phyloP scores from a whole-genome alignment of 2,888 invertebrate genomes.

The Tricholauxania praeusta region DNA sequence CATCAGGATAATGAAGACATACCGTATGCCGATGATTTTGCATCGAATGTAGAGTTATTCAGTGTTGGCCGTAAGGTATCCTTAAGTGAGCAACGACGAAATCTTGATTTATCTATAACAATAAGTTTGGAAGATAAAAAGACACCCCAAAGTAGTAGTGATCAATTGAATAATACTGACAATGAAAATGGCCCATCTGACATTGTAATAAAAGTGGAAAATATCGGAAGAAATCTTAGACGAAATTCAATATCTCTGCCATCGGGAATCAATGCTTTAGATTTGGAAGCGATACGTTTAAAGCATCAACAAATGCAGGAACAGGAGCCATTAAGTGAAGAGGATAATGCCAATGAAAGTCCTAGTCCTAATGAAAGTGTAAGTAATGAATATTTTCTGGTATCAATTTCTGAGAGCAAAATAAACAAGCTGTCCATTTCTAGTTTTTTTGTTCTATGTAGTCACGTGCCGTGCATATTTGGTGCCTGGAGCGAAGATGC shows the following conservation, averaged over 20 bases:
- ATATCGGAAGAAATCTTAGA: conserved; percentile 47
- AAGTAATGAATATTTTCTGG: conserved; percentile 45
- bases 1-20: conserved; percentile 37
- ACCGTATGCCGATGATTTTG: conserved; percentile 42
- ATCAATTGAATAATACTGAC: conserved; percentile 2
- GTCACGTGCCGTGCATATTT: no score
- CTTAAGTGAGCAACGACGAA: conserved; percentile 49
- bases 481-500: no score
- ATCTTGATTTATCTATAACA: conserved; percentile 52
- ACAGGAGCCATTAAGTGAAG: conserved; percentile 58
- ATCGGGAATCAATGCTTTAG: conserved; percentile 75
- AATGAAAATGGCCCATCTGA: conserved; percentile 31
- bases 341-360: conserved; percentile 47
- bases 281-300: conserved; percentile 72
- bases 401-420: no score
- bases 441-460: no score
- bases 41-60: conserved; percentile 1
- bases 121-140: conserved; percentile 49
- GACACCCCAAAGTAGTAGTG: conserved; percentile 36
- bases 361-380: conserved; percentile 56
- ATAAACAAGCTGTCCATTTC: no score
- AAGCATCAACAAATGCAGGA: conserved; percentile 61
- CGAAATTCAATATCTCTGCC: conserved; percentile 59
- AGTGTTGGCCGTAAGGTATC: conserved; percentile 41
- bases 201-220: conserved; percentile 40